Evolutionary conservation across 2,113 vertebrate species (phyloP).

Genomic region (Leucopternis melanops): DNA sequence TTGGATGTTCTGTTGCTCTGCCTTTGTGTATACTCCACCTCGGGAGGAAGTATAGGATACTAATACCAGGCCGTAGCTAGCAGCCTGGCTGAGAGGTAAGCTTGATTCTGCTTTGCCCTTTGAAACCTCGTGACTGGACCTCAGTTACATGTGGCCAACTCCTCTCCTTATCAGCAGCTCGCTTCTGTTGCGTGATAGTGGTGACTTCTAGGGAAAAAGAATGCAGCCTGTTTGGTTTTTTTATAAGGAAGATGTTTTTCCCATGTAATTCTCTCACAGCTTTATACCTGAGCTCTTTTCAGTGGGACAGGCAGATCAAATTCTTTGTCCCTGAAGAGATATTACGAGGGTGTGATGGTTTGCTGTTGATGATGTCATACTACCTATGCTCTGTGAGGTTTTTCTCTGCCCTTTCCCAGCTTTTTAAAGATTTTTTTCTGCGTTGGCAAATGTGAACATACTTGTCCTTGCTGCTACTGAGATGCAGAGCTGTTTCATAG

Average conservation of each 20-base stretch:
- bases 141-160: background rate
- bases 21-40: background rate
- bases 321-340: background rate
- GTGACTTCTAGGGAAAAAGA: background rate
- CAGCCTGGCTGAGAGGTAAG: background rate
- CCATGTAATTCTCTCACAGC: background rate
- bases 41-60: background rate
- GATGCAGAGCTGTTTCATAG: background rate
- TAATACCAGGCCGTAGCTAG: accelerated
- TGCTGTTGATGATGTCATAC: background rate
- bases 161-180: background rate
- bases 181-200: background rate
- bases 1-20: background rate
- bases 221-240: background rate
- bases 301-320: background rate
- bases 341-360: background rate
- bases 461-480: background rate
- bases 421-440: background rate
- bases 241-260: background rate
- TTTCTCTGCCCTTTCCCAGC: background rate
- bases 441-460: background rate
- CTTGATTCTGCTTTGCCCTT: background rate
- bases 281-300: background rate
- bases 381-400: background rate
- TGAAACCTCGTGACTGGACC: background rate